phyloP scores from a whole-genome alignment of 2,113 vertebrate genomes.

The Hippocampus barbouri region DNA sequence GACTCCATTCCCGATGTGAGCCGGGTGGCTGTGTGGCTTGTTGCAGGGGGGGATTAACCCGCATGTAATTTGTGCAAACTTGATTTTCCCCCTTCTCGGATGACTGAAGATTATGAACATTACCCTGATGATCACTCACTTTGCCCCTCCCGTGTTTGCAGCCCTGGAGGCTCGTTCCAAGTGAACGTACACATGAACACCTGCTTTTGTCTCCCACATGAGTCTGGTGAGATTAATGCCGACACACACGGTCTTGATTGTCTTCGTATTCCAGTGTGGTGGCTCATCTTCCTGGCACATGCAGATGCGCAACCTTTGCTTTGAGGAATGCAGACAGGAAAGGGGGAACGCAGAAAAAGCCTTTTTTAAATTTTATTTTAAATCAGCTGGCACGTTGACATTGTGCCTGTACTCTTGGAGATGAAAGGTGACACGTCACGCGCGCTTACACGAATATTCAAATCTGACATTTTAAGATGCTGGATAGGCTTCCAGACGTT shows the following conservation, averaged over 20 bases:
- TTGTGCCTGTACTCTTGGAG: conserved; percentile 40
- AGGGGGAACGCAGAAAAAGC: conserved; percentile 14
- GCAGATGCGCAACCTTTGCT: conserved; percentile 31
- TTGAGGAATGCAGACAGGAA: neutral
- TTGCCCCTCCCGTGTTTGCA: conserved; percentile 46
- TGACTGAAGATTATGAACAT: conserved; percentile 54
- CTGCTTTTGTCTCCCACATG: neutral
- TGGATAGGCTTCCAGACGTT: conserved; percentile 23
- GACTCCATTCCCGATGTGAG: conserved; percentile 29
- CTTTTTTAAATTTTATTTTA: neutral
- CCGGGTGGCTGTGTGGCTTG: conserved; percentile 1
- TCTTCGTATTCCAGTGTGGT: conserved; percentile 28
- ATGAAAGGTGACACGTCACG: conserved; percentile 41
- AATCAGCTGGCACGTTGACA: conserved; percentile 44
- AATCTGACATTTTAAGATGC: conserved; percentile 24
- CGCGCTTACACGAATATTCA: conserved; percentile 23
- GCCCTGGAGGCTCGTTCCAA: conserved; percentile 17
- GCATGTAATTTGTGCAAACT: conserved; percentile 54
- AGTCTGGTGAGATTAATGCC: conserved; percentile 15
- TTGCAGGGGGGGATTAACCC: conserved; percentile 26
- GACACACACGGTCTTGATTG: conserved; percentile 20
- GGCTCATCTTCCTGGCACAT: conserved; percentile 25
- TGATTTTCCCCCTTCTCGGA: conserved; percentile 52
- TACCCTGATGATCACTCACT: conserved; percentile 56
- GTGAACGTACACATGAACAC: conserved; percentile 30